These are phyloP conservation scores for Tychaedon coryphoeus DNA, from an alignment of 2,113 vertebrate genomes.

Conservation along the genomic window DNA sequence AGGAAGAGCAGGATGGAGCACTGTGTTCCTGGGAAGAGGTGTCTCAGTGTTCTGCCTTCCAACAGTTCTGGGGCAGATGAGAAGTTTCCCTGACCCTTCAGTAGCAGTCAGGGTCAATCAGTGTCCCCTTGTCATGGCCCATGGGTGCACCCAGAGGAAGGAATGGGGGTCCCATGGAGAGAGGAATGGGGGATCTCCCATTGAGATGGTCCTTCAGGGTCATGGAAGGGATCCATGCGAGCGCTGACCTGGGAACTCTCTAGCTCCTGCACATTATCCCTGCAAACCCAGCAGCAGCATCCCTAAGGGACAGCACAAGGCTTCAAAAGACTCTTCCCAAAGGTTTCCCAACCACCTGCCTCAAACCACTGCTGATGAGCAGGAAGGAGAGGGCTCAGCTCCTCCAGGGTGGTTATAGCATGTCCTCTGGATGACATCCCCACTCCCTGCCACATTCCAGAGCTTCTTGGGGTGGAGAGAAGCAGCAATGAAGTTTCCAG, in stretches of 20 bases:
- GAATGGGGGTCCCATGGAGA: no score
- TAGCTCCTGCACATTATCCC: not conserved
- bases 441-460: rapidly evolving
- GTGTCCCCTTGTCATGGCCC: not conserved
- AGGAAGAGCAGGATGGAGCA: not conserved
- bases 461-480: not conserved
- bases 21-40: not conserved
- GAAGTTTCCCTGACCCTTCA: not conserved
- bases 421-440: not conserved
- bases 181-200: not conserved
- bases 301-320: not conserved
- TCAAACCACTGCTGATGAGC: rapidly evolving
- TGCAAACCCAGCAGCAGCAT: not conserved
- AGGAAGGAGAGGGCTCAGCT: not conserved
- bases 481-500: not conserved
- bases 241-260: rapidly evolving
- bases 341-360: not conserved
- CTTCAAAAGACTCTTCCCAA: not conserved
- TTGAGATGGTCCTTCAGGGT: not conserved
- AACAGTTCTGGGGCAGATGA: not conserved
- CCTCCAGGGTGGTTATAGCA: not conserved
- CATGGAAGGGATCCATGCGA: not conserved
- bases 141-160: not conserved
- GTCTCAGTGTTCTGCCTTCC: not conserved
- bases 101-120: not conserved